Base-by-base conservation (phyloP, 2,113 vertebrate species). In the Fukomys damarensis region DNA sequence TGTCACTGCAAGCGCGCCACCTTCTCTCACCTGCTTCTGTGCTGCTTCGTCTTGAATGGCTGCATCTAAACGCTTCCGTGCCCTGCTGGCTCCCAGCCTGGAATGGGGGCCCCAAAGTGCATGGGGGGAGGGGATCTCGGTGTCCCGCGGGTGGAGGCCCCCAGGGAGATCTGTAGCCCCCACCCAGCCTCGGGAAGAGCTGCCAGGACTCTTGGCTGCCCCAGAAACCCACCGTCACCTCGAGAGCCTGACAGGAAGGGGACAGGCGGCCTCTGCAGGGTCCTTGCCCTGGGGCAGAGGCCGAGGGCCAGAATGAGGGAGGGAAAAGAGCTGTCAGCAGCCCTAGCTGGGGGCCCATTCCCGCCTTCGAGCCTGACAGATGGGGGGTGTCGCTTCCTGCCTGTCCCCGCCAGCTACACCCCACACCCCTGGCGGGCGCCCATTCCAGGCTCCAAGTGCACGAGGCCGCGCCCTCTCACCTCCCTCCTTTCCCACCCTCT, bases 41-140 rank as follows among this genome's bases (percentile, higher is more conserved):
- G 79, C 95, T 59, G 35, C 77, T 58, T 94, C 79, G 91, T 86
- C 96, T 96, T 43, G 86, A 94, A 96, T 96, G 96, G 97, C 97
- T 97, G 89, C 76, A 77, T 91, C 97, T 97, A 70, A 77, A 97
- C 91, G 70, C 93, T 96, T 84, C 91, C 76, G 46, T 83, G 49
- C 1, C 91, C 59, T 95, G 72, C 66, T 82, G 94, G 94, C 96
- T 91, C 83, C 0, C 63, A 97, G 96, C 94, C 91, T 97, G 94
- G 96, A 85, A 95, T 94, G 91, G 80, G 89, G 84, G 70, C 4
- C 43, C 76, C 49, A 20, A 22, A 41, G 61, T 38, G 74, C 86
- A 24, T 61, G 79, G 88, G n/a, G 46, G 52, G 17, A 26, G 7
- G 56, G 22, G 58, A 35, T 83, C 54, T 76, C 66, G 22, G 72